Evolutionary conservation across 2,113 vertebrate species (phyloP).

Genomic region (Holacanthus passer): DNA sequence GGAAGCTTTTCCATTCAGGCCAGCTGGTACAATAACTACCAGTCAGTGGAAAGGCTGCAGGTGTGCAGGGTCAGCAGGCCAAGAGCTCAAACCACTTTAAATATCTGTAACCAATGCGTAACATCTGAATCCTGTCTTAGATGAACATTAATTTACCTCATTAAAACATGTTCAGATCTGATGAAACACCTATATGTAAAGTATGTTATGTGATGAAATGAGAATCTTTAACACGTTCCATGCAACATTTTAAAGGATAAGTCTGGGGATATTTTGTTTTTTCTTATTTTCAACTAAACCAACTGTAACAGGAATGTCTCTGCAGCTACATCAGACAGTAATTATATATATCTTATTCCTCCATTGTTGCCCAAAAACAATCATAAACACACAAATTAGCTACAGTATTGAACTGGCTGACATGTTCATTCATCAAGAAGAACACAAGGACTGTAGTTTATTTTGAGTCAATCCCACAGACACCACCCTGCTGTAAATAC

Average conservation of each 20-base stretch:
- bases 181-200: background rate
- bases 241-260: background rate
- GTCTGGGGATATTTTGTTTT: background rate
- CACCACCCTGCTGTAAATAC: background rate
- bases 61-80: slow-evolving; percentile 43
- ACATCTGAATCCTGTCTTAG: slow-evolving; percentile 14
- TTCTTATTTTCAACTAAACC: background rate
- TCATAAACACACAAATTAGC: too few relatives aligned
- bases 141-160: slow-evolving; percentile 1
- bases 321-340: too few relatives aligned
- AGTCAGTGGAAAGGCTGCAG: slow-evolving; percentile 40
- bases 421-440: background rate
- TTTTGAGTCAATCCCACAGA: background rate
- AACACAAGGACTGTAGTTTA: background rate
- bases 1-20: slow-evolving; percentile 45
- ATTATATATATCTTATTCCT: too few relatives aligned
- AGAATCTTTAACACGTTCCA: background rate
- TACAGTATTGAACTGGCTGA: too few relatives aligned
- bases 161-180: background rate
- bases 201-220: background rate
- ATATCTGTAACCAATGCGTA: slow-evolving; percentile 28
- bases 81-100: slow-evolving; percentile 22
- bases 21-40: slow-evolving; percentile 48
- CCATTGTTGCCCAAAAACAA: too few relatives aligned
- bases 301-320: background rate